Base-by-base conservation (phyloP, 2,888 invertebrate species). In the Lasius platythorax region DNA sequence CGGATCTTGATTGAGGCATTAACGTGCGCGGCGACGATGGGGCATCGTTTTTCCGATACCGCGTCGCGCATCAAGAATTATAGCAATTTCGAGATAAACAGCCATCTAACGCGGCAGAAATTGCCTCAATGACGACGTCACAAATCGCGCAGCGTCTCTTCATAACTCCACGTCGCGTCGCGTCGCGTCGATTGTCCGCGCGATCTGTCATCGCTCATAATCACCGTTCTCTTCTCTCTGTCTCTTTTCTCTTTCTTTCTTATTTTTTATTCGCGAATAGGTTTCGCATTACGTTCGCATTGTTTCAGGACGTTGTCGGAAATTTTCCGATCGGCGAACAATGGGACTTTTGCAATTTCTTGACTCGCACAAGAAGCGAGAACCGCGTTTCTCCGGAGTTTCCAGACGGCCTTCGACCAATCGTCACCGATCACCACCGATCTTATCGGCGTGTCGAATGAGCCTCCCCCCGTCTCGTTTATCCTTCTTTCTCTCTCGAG, bases 201-300 rank as follows among this genome's bases (percentile, higher is more conserved):
- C 78, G 75, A 83, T 83, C 78, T 83, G 76, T 78, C 82, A 83
- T 83, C 82, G 67, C 68, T 83, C 50, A 66, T 83, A 67, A 76
- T 83, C 68, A 46, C 61, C 78, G 28, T 46, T 43, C 46, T 30
- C 61, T 66, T 58, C 18, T 76, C 61, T 58, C 28, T 68, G n/a
- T 46, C 33, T 50, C 15, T 50, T 40, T 37, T 18, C 23, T 46
- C 58, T 9, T 8, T 28, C 37, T 5, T 12, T 37, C 33, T 56
- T 30, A 15, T 6, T 56, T 63, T 79, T 81, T 63, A 72, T 50
- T 12, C 28, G 28, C 2, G 72, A 61, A 23, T 50, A 3, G 33
- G 12, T 72, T 79, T 72, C 61, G 33, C 61, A 63, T 40, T 33
- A 23, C 72, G 40, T 68, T 61, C 37, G 23, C 11, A 61, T 72